phyloP scores from a whole-genome alignment of 2,888 invertebrate species.

The Amblyteles armatorius region DNA sequence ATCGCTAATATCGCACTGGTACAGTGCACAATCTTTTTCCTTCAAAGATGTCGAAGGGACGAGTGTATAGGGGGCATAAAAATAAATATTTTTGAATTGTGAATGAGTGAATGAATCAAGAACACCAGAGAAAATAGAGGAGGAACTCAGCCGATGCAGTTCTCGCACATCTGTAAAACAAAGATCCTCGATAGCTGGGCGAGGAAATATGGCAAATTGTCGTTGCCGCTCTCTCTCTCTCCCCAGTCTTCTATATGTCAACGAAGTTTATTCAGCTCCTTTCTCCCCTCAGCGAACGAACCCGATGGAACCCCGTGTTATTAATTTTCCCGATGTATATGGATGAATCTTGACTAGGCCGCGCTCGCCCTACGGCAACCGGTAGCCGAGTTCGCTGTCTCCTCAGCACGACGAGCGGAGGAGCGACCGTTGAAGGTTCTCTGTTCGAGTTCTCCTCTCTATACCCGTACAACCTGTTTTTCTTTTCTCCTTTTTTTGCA shows the following conservation, averaged over 20 bases:
- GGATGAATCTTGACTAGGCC: slow-evolving; percentile 80
- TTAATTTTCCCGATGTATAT: slow-evolving; percentile 84
- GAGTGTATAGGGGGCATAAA: not conserved
- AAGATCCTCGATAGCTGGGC: slow-evolving; percentile 39
- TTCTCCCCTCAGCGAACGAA: slow-evolving; percentile 71
- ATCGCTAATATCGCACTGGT: slow-evolving; percentile 29
- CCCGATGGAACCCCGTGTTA: slow-evolving; percentile 77
- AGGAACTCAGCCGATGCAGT: slow-evolving; percentile 17
- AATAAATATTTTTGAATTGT: not conserved
- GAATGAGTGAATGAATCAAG: slow-evolving; percentile 19
- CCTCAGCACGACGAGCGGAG: slow-evolving; percentile 21
- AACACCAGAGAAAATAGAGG: slow-evolving; percentile 7
- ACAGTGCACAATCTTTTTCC: not conserved
- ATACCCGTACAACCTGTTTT: not conserved
- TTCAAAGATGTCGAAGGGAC: slow-evolving; percentile 11
- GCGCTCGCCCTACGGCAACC: slow-evolving; percentile 60
- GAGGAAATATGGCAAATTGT: not conserved
- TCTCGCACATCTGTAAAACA: slow-evolving; percentile 8
- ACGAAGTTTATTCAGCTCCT: slow-evolving; percentile 80
- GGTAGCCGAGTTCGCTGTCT: slow-evolving; percentile 2
- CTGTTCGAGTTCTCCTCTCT: not conserved
- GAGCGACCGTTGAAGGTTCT: slow-evolving; percentile 32
- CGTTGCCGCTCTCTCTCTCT: not conserved
- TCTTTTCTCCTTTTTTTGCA: not conserved
- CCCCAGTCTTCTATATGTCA: slow-evolving; percentile 28